A percentile compares a stretch with the other conserved stretches of the same genome.
phyloP scores from a whole-genome alignment of 2,888 invertebrate genomes.

The Chrysotoxum bicinctum region DNA sequence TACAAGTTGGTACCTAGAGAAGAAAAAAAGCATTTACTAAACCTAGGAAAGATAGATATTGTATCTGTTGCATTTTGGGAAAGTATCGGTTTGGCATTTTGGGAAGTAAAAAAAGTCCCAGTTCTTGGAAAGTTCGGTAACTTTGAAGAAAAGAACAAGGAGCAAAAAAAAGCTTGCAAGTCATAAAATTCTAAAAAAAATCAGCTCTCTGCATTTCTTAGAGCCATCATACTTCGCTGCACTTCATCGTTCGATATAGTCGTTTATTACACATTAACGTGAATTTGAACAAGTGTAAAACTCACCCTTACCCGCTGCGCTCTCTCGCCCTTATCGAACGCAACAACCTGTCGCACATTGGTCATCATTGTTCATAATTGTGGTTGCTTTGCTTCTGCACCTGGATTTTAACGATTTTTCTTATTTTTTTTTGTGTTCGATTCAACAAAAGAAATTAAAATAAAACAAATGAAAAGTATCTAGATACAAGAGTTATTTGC shows the following conservation, averaged over 20 bases:
- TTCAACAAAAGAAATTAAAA: constrained; percentile 20
- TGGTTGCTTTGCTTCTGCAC: constrained; percentile 39
- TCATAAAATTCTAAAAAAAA: neutral
- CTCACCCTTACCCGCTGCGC: neutral
- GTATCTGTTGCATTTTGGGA: constrained; percentile 47
- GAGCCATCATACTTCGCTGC: neutral
- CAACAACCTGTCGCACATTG: constrained; percentile 66
- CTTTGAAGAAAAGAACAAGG: neutral
- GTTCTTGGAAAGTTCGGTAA: neutral
- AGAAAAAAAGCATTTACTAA: constrained; percentile 20
- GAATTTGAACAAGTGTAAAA: constrained; percentile 11
- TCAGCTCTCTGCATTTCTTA: neutral
- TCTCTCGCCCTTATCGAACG: constrained; percentile 6
- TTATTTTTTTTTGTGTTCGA: constrained; percentile 44
- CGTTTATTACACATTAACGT: constrained; percentile 12
- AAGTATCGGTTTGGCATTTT: neutral
- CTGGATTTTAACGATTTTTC: constrained; percentile 69
- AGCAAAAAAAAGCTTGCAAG: neutral
- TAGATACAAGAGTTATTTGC: constrained; percentile 6
- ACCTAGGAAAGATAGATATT: constrained; percentile 15
- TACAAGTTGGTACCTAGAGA: neutral
- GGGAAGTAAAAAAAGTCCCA: neutral
- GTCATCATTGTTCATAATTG: constrained; percentile 47
- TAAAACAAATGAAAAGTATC: constrained; percentile 14
- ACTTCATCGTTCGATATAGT: constrained; percentile 17